Base-by-base conservation (phyloP, 2,888 invertebrate species). In the Drosophila villosipedis region DNA sequence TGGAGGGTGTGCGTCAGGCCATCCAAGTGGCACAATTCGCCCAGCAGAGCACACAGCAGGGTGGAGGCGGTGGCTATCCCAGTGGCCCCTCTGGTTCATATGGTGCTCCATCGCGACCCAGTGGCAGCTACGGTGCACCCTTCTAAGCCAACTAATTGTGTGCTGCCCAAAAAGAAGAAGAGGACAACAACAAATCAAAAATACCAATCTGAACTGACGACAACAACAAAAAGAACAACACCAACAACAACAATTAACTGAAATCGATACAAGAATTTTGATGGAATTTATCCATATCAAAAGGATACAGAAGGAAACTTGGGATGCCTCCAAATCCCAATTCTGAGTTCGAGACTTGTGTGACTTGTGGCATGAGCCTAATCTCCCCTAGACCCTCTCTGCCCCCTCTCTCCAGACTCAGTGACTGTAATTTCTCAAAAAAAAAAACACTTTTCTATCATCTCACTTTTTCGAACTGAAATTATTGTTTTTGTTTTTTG, bases 1-100 rank as follows among this genome's bases (percentile, higher is more conserved):
- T 97, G 78, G 97, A 97, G 90, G 97, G 96, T 78, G 96, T 97
- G 91, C 96, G 96, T 91, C 97, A 97, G 90, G 97, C 97, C 85
- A 96, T 97, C 94, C 97, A 97, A 93, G 97, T 97, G 78, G 97
- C 97, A 52, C 97, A 97, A 91, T 97, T 96, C 95, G 95, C 96
- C 84, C 97, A 97, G 94, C 93, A 94, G 78, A 94, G 94, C 93
- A 94, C 95, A 72, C 87, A 94, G 84, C 93, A 94, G 52, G 94
- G 94, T 82, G 94, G 94, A 54, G 93, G 94, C 66, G 91, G 92
- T 65, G 92, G 93, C 67, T 92, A 92, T 58, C 94, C 94, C 70
- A 94, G 94, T 72, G 95, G 94, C 77, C 95, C 95, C 55, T 95
- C 95, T 76, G 93, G 94, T 58, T 94, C 94, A 60, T 95, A 95